Percentiles rank a stretch among this genome's conserved stretches.
Evolutionary conservation across 2,797 vertebrate genomes (phyloP).

Genomic region (Sylvilagus floridanus): DNA sequence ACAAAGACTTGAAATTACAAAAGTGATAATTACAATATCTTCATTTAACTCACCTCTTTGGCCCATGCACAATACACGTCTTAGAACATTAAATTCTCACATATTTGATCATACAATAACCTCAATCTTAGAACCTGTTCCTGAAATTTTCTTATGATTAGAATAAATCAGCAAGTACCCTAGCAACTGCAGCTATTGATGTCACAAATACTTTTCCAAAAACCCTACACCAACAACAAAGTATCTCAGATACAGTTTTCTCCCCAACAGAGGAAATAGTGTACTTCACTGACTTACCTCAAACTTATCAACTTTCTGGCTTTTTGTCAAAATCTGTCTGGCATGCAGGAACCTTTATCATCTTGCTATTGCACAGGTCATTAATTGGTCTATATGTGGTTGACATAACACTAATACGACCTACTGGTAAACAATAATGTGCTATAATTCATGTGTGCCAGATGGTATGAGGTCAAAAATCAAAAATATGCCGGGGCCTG

Average conservation of each 20-base stretch:
- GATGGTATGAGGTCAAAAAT: not conserved
- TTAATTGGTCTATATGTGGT: not conserved
- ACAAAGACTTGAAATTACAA: not conserved
- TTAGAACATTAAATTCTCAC: not conserved
- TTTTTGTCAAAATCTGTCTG: conserved; percentile 1
- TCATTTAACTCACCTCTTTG: not conserved
- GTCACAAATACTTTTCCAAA: not conserved
- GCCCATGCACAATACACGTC: not conserved
- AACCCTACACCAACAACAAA: conserved; percentile 35
- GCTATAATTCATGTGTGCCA: not conserved
- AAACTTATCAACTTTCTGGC: not conserved
- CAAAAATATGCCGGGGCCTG: not conserved
- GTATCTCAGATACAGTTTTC: not conserved
- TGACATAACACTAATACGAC: not conserved
- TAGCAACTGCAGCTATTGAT: not conserved
- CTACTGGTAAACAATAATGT: not conserved
- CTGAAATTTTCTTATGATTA: conserved; percentile 1
- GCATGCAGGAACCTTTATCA: not conserved
- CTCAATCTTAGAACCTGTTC: not conserved
- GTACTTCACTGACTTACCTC: not conserved
- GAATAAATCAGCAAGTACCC: not conserved
- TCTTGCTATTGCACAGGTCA: not conserved
- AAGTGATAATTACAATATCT: not conserved
- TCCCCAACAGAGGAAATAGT: not conserved
- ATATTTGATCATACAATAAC: not conserved